Conservation (phyloP, 1,140 invertebrate species). For the Gryon sp. region DNA sequence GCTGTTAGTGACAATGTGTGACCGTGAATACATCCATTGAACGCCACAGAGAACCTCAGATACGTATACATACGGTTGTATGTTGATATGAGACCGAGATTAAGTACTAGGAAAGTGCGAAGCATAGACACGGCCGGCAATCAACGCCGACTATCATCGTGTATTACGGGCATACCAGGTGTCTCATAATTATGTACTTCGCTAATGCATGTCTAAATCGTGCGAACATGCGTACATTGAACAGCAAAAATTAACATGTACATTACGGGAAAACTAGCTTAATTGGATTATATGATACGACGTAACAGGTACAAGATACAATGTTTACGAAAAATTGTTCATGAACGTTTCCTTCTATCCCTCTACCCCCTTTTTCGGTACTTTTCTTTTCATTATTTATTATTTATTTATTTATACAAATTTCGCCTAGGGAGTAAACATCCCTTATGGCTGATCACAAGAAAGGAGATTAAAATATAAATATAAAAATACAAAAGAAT, state of each 20-base stretch:
- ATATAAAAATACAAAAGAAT: too few species aligned
- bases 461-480: too few species aligned
- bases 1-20: conserved; percentile 39
- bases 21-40: conserved; percentile 59
- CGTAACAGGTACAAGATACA: conserved; percentile 6
- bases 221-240: conserved; percentile 36
- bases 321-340: conserved; percentile 17
- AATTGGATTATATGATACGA: conserved; percentile 50
- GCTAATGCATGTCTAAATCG: conserved; percentile 36
- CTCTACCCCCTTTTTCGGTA: too few species aligned
- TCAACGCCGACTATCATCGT: conserved; percentile 45
- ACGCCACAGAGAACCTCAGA: background rate
- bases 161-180: conserved; percentile 57
- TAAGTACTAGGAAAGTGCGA: conserved; percentile 71
- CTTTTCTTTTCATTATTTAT: too few species aligned
- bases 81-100: conserved; percentile 68
- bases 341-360: background rate
- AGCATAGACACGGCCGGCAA: conserved; percentile 55
- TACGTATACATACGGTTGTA: conserved; percentile 39
- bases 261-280: conserved; percentile 12
- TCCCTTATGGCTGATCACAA: too few species aligned
- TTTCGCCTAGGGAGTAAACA: too few species aligned
- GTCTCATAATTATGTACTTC: conserved; percentile 50
- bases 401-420: too few species aligned
- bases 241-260: conserved; percentile 18